Conservation (phyloP, 2,113 vertebrate genomes). For the Phaethon lepturus region DNA sequence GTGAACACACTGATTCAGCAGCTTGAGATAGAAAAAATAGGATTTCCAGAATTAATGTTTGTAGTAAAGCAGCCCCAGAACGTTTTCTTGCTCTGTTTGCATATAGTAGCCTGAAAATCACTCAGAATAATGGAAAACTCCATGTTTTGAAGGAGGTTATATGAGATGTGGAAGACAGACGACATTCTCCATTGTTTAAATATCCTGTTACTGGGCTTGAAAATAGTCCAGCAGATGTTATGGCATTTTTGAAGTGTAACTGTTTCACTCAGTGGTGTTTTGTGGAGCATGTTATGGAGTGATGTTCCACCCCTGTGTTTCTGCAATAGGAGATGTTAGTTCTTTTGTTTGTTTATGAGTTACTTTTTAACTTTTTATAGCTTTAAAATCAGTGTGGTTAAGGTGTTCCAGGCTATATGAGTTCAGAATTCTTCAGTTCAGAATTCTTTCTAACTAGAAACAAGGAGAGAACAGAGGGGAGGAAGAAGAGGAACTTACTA, state of each 20-base stretch:
- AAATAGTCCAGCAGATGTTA: rapidly evolving
- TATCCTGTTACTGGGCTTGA: neutral
- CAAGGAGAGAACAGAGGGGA: neutral
- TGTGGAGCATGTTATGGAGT: neutral
- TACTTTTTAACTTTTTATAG: neutral
- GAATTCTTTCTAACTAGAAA: neutral
- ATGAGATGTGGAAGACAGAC: neutral
- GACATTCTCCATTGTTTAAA: neutral
- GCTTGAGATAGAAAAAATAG: neutral
- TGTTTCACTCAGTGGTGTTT: neutral
- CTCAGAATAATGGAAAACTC: neutral
- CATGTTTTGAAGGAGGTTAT: neutral
- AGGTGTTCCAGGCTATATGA: neutral
- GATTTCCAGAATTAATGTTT: neutral
- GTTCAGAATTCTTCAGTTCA: neutral
- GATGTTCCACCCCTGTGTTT: neutral
- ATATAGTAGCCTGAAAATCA: neutral
- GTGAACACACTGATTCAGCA: neutral
- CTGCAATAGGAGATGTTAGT: neutral
- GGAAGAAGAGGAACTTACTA: neutral
- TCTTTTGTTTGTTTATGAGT: neutral
- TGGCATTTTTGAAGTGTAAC: neutral
- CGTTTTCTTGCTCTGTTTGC: neutral
- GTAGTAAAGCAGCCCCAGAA: neutral
- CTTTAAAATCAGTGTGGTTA: neutral